Percentiles rank a stretch among this genome's conserved stretches.
Conservation (phyloP, 2,888 invertebrate species). For the Panopea generosa region DNA sequence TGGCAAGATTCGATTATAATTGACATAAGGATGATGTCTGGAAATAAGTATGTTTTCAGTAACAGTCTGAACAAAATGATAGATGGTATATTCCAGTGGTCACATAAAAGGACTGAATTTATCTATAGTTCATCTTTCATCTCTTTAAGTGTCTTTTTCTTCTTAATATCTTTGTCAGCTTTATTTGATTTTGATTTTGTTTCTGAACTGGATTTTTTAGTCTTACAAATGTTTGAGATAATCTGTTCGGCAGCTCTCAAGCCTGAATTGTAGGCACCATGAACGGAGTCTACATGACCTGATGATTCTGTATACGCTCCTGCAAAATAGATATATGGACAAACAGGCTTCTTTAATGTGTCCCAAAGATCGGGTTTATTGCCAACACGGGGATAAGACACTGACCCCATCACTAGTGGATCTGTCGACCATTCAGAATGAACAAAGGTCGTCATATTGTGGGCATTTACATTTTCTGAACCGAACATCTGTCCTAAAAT, state of each 20-base stretch:
- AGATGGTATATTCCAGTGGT: too few species aligned
- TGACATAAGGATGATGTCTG: too few species aligned
- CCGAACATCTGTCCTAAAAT: slow-evolving; percentile 74
- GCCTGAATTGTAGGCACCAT: slow-evolving; percentile 77
- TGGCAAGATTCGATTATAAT: too few species aligned
- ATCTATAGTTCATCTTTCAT: slow-evolving; percentile 17
- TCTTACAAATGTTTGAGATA: slow-evolving; percentile 53
- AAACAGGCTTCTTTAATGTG: slow-evolving; percentile 67
- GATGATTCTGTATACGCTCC: slow-evolving; percentile 72
- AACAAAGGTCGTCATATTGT: slow-evolving; percentile 66
- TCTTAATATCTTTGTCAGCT: slow-evolving; percentile 17
- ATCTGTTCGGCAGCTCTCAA: slow-evolving; percentile 68
- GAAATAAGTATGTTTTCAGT: too few species aligned
- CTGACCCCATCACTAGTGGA: slow-evolving; percentile 60
- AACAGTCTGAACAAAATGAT: too few species aligned
- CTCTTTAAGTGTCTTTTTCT: not conserved
- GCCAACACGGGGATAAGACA: slow-evolving; percentile 75
- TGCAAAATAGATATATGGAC: slow-evolving; percentile 78
- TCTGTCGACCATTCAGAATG: slow-evolving; percentile 76
- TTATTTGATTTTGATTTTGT: slow-evolving; percentile 5
- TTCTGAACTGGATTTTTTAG: slow-evolving; percentile 16
- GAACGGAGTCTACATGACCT: slow-evolving; percentile 69
- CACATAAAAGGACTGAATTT: too few species aligned
- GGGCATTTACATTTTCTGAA: slow-evolving; percentile 56
- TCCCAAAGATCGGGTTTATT: slow-evolving; percentile 62